Conservation (phyloP, 2,888 invertebrate genomes). For the Daptonema setosum region DNA sequence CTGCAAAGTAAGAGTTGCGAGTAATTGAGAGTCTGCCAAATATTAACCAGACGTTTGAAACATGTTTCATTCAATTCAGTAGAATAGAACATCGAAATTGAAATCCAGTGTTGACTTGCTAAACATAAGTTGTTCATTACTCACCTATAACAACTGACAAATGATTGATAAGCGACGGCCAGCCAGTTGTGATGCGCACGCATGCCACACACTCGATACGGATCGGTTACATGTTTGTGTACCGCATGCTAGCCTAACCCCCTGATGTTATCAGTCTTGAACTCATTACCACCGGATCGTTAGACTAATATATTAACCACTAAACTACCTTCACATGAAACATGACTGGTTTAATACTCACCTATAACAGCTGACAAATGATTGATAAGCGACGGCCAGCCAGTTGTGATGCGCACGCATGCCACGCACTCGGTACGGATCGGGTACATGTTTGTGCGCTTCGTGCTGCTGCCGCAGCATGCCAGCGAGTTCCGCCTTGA, state of each 20-base stretch:
- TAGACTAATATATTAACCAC: too few species aligned
- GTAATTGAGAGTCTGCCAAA: too few species aligned
- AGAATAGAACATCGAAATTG: too few species aligned
- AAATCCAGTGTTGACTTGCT: too few species aligned
- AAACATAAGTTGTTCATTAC: too few species aligned
- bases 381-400: conserved; percentile 84
- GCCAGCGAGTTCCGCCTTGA: neutral
- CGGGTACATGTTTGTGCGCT: conserved; percentile 23
- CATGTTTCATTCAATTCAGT: too few species aligned
- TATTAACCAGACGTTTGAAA: too few species aligned
- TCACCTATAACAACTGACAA: conserved; percentile 64
- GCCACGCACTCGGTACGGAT: conserved; percentile 65
- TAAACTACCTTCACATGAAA: too few species aligned
- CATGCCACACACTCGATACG: conserved; percentile 65
- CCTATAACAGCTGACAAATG: conserved; percentile 78
- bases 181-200: conserved; percentile 96
- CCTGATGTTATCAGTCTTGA: too few species aligned
- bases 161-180: conserved; percentile 81
- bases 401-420: conserved; percentile 92
- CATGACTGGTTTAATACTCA: too few species aligned
- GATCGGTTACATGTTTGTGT: conserved; percentile 37
- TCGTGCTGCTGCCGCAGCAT: neutral
- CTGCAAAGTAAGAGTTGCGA: too few species aligned
- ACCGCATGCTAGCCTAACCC: neutral
- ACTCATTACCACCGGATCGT: too few species aligned